Percentiles rank a stretch among this genome's conserved stretches.
phyloP scores from a whole-genome alignment of 2,797 vertebrate species.

The Neopelma chrysocephalum region DNA sequence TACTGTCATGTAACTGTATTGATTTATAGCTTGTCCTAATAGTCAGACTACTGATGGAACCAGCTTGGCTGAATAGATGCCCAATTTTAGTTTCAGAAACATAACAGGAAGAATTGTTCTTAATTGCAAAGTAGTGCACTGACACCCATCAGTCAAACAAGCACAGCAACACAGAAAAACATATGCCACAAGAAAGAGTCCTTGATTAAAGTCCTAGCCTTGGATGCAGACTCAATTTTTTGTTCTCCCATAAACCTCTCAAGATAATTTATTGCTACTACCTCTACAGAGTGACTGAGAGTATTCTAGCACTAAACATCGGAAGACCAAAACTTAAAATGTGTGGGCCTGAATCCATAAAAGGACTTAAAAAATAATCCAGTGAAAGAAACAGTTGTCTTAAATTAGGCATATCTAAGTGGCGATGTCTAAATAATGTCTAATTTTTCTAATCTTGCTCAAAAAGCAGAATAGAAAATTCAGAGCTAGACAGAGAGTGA shows the following conservation, averaged over 20 bases:
- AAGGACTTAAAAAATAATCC: background rate
- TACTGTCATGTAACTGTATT: background rate
- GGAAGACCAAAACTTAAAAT: background rate
- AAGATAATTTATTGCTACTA: background rate
- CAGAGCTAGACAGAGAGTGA: background rate
- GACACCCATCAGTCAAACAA: background rate
- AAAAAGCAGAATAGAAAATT: background rate
- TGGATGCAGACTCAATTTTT: background rate
- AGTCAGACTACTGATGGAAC: background rate
- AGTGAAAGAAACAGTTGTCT: background rate
- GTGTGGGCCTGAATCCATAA: background rate
- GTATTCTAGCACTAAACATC: background rate
- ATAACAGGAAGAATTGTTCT: background rate
- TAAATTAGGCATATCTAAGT: background rate
- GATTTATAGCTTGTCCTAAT: background rate
- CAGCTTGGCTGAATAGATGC: background rate
- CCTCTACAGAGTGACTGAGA: background rate
- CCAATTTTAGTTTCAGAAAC: background rate
- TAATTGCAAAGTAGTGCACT: background rate
- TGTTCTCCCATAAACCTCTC: slow-evolving; percentile 9
- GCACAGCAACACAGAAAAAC: background rate
- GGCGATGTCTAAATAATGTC: background rate
- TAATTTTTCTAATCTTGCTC: background rate
- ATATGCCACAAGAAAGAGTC: background rate
- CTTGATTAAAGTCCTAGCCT: slow-evolving; percentile 8